A percentile compares a stretch with the other conserved stretches of the same genome.
phyloP scores from a whole-genome alignment of 2,797 vertebrate species.

The Diceros bicornis region DNA sequence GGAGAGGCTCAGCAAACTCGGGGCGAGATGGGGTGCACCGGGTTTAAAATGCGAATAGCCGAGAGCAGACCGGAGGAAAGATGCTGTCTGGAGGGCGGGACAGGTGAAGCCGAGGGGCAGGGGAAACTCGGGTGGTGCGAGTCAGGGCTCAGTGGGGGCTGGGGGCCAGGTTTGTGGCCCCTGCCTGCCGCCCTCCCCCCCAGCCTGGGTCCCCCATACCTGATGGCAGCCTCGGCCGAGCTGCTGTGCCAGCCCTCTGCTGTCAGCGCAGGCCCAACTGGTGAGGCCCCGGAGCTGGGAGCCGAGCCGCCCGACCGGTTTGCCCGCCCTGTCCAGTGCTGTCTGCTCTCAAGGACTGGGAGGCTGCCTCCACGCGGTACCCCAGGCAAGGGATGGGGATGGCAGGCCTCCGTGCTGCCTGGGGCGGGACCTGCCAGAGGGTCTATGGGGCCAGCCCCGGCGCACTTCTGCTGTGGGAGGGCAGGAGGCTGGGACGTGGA shows the following conservation, averaged over 20 bases:
- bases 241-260: not conserved
- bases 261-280: not conserved
- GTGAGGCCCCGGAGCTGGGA: not conserved
- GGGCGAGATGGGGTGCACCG: fast-evolving
- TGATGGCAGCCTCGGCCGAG: not conserved
- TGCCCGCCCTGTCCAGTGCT: not conserved
- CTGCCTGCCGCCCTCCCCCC: not conserved
- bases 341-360: conserved; percentile 37
- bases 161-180: not conserved
- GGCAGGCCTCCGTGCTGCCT: not conserved
- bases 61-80: not conserved
- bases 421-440: fast-evolving
- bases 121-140: not conserved
- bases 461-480: fast-evolving
- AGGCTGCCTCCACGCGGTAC: not conserved
- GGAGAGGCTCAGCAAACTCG: not conserved
- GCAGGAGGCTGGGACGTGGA: not conserved
- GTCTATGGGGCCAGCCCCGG: not conserved
- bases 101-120: fast-evolving
- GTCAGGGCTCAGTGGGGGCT: not conserved
- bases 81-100: not conserved
- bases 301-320: conserved; percentile 68
- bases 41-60: not conserved
- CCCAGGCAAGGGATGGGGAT: not conserved
- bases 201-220: conserved; percentile 19